Evolutionary conservation across 2,888 invertebrate genomes (phyloP), one percentile per base, ranked within the genome.

Genomic region (Augiades crinisus): DNA sequence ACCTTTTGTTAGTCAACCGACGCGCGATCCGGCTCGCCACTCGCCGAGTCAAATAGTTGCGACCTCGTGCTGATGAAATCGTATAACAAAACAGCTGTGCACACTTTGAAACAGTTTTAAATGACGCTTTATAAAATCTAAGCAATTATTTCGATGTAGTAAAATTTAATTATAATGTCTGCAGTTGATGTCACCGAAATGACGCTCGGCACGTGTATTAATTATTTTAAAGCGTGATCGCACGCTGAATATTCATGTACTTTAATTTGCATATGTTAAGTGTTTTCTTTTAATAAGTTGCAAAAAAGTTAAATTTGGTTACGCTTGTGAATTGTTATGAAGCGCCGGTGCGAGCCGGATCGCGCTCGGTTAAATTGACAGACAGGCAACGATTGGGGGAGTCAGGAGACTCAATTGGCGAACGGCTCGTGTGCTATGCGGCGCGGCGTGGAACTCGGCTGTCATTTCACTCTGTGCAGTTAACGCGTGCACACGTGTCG

Each of bases 1-100:
- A 89, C 89, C 87, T 88, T 88, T 87, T 82, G 81, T 83, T 75
- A 79, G 78, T 79, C 75, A 80, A 78, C 75, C 69, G 64, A 65
- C 65, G 68, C 68, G 79, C 85, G 83, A 80, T 81, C 75, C 79
- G 79, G 80, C 81, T 74, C 73, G 70, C 64, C 75, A 66, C 73
- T 66, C 61, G 68, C 56, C 57, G 14, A 50, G 53, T 56, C 50
- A 55, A 53, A 58, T 62, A 59, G 58, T 55, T 58, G 55, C 61
- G 62, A 61, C 64, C 64, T 64, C 63, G 61, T 7, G 50, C 41
- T 51, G 45, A 46, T 54, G 56, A 59, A 58, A 55, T 58, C 58
- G 55, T 56, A 60, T 21, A 47, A 38, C 24, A 17, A 38, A 33
- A 27, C 30, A 49, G 41, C 36, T 43, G 34, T 41, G 12, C 24